Conservation (phyloP, 2,797 vertebrate species). For the Arrhamphus sclerolepis region DNA sequence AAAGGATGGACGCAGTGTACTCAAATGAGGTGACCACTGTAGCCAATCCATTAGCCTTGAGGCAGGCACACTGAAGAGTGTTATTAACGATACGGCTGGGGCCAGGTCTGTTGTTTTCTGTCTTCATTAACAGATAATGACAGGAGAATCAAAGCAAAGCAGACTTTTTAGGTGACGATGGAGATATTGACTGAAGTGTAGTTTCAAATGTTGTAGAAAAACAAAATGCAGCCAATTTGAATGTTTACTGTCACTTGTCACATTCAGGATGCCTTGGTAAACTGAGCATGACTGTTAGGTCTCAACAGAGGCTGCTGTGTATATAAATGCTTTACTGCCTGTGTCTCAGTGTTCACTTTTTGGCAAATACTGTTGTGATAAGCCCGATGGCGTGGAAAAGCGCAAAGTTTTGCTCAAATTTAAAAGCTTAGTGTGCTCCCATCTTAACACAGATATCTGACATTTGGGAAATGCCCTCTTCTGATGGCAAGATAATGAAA, state of each 20-base stretch:
- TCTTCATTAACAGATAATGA: slow-evolving; percentile 80
- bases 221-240: slow-evolving; percentile 24
- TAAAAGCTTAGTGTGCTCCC: slow-evolving; percentile 21
- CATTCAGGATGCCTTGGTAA: slow-evolving; percentile 65
- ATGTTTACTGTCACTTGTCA: slow-evolving; percentile 49
- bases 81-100: slow-evolving; percentile 60
- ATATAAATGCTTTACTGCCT: slow-evolving; percentile 62
- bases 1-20: slow-evolving; percentile 50
- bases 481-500: background rate
- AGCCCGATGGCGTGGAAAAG: background rate
- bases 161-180: slow-evolving; percentile 15
- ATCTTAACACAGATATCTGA: slow-evolving; percentile 24
- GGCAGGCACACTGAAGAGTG: slow-evolving; percentile 42
- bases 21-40: slow-evolving; percentile 37
- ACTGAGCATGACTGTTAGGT: slow-evolving; percentile 76
- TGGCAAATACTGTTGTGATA: slow-evolving; percentile 64
- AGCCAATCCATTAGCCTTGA: slow-evolving; percentile 29
- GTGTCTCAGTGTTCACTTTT: slow-evolving; percentile 47
- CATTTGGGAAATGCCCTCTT: slow-evolving; percentile 25
- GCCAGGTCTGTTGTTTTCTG: slow-evolving; percentile 75
- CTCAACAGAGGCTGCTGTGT: slow-evolving; percentile 69
- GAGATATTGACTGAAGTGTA: slow-evolving; percentile 30
- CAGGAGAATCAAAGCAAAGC: slow-evolving; percentile 67
- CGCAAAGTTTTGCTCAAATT: slow-evolving; percentile 32
- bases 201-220: slow-evolving; percentile 21